Percentiles rank a stretch among this genome's conserved stretches.
Conservation (phyloP, 2,113 vertebrate genomes). For the Aegithalos caudatus region DNA sequence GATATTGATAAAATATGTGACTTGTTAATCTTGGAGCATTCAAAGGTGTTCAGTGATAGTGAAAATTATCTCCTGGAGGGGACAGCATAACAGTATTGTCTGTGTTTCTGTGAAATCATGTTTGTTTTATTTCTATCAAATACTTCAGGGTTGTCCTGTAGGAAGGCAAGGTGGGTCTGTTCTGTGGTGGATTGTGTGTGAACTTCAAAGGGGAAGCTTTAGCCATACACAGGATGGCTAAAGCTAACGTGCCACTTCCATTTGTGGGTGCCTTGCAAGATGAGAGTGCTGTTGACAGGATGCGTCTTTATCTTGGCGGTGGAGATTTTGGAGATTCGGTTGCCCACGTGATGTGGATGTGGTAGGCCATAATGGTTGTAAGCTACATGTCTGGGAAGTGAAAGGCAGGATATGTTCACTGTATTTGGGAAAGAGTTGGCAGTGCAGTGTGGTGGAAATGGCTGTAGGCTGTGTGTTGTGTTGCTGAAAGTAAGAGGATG, state of each 20-base stretch:
- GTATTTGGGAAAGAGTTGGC: background rate
- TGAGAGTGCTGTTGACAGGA: slow-evolving; percentile 22
- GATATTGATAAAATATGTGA: background rate
- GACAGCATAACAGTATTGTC: background rate
- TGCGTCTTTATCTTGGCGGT: background rate
- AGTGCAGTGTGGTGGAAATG: background rate
- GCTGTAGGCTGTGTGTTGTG: background rate
- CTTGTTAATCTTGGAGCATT: background rate
- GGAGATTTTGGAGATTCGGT: background rate
- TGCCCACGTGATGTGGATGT: slow-evolving; percentile 10
- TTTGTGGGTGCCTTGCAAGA: background rate
- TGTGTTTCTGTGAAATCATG: background rate
- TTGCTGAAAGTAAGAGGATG: background rate
- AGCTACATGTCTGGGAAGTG: background rate
- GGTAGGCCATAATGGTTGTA: background rate
- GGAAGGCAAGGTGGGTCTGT: background rate
- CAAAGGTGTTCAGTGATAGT: background rate
- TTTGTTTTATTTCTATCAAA: background rate
- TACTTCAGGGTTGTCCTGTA: background rate
- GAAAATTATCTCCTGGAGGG: background rate
- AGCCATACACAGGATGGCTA: background rate
- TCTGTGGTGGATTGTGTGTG: background rate
- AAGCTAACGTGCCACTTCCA: background rate
- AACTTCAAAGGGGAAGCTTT: background rate
- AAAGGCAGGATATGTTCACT: background rate